A percentile compares a stretch with the other conserved stretches of the same genome.
These are phyloP conservation scores for Drosophila albomicans DNA, from an alignment of 1,140 invertebrate species.

Conservation along the genomic window DNA sequence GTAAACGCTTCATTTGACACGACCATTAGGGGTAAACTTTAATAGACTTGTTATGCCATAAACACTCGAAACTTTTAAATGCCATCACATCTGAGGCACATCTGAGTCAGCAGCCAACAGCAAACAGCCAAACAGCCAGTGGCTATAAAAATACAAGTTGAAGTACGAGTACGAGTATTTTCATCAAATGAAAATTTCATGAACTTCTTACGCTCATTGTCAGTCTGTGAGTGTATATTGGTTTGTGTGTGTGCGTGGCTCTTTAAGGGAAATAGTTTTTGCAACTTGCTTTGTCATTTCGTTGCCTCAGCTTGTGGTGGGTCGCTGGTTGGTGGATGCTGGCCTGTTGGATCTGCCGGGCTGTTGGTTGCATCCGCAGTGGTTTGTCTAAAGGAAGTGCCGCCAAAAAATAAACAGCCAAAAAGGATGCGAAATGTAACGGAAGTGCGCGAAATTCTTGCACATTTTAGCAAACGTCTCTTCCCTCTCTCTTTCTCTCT, in stretches of 20 bases:
- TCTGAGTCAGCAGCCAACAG: slow-evolving; percentile 26
- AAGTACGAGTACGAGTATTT: slow-evolving; percentile 42
- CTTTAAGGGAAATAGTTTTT: slow-evolving; percentile 52
- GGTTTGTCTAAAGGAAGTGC: slow-evolving; percentile 73
- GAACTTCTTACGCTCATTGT: slow-evolving; percentile 25
- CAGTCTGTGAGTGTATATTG: background rate
- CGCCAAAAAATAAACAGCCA: slow-evolving; percentile 69
- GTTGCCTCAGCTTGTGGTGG: slow-evolving; percentile 40
- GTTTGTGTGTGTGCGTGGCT: slow-evolving; percentile 14
- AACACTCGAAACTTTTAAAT: slow-evolving; percentile 37
- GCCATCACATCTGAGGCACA: slow-evolving; percentile 35
- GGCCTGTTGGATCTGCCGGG: slow-evolving; percentile 11
- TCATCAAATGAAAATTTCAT: slow-evolving; percentile 64
- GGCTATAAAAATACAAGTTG: slow-evolving; percentile 38
- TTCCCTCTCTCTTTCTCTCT: background rate
- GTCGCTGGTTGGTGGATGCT: background rate
- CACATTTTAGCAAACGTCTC: slow-evolving; percentile 59
- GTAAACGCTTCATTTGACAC: slow-evolving; percentile 39
- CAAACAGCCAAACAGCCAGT: slow-evolving; percentile 6
- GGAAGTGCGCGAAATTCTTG: slow-evolving; percentile 77
- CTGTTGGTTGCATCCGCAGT: slow-evolving; percentile 63
- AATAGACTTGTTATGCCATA: slow-evolving; percentile 51
- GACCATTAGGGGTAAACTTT: slow-evolving; percentile 34
- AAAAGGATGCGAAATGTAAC: slow-evolving; percentile 77
- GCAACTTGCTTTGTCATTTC: slow-evolving; percentile 68